Base-by-base conservation (phyloP, 2,797 vertebrate species). In the Chrosomus eos region DNA sequence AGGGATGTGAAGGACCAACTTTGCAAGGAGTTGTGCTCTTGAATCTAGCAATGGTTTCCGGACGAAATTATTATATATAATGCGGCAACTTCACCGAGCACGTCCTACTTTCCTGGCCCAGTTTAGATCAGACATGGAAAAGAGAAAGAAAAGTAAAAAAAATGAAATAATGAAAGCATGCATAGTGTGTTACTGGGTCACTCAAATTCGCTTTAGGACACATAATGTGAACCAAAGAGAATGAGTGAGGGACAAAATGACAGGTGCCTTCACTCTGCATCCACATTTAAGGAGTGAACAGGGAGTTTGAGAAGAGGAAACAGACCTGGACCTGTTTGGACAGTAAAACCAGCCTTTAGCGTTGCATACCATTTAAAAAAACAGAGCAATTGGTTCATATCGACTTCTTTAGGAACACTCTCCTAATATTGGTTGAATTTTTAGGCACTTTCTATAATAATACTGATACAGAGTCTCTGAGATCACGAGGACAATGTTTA, bases 401-500 rank as follows among this genome's bases (percentile, higher is more conserved):
- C 60, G 76, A 88, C 86, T 80, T 84, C 82, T 82, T 82, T 80
- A 73, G 81, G 80, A 82, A 87, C 74, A 83, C 83, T 86, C 87
- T 95, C 94, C 94, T 95, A 93, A 95, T 93, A 94, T 92, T 89
- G 87, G 90, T 91, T 93, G 92, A 95, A 94, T 90, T 92, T 94
- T 94, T 94, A 94, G 95, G 96, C 96, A 95, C 95, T 95, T 96
- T 97, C 96, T 95, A 95, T 86, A 68, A 76, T 77, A 89, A 90
- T 81, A 88, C 87, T 88, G 83, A 88, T 85, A 87, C 74, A 68
- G 85, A 89, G 80, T 88, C 81, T 88, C 85, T 82, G 85, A 53
- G 40, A 81, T 86, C 55, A 55, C 31, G 48, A 78, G 78, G 64
- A 81, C 1, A 60, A 85, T 55, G 67, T 68, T 53, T 19, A 87